Evolutionary conservation across 2,797 vertebrate genomes (phyloP).

Genomic region (Schizopygopsis malacanthus): DNA sequence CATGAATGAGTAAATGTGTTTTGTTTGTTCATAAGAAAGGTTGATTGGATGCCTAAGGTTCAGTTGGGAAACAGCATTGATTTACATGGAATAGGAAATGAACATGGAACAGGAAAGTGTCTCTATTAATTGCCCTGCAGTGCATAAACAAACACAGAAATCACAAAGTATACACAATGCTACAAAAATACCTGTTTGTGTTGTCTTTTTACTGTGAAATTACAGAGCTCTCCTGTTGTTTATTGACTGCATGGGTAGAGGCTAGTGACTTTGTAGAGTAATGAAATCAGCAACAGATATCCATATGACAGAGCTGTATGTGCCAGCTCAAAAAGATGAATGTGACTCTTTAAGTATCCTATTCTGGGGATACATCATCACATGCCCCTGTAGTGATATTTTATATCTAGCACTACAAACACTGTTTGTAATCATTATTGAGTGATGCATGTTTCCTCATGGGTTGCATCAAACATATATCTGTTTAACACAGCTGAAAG

Average conservation of each 20-base stretch:
- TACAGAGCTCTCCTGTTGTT: slow-evolving; percentile 23
- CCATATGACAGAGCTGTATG: neutral
- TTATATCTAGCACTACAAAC: neutral
- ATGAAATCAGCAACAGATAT: slow-evolving; percentile 26
- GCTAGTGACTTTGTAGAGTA: slow-evolving; percentile 35
- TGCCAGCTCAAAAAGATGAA: slow-evolving; percentile 8
- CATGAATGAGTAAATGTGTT: slow-evolving; percentile 3
- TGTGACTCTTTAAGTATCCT: slow-evolving; percentile 12
- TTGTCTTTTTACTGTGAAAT: slow-evolving; percentile 33
- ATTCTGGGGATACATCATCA: slow-evolving; percentile 26
- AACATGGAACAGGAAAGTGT: neutral
- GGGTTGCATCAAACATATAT: neutral
- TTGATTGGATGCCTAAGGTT: slow-evolving; percentile 19
- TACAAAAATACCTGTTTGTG: neutral
- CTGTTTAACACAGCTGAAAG: slow-evolving; percentile 22
- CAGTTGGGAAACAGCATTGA: neutral
- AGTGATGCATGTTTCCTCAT: slow-evolving; percentile 16
- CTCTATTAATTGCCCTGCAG: slow-evolving; percentile 39
- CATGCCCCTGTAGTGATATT: neutral
- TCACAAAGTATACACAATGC: slow-evolving; percentile 8
- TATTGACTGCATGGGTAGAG: slow-evolving; percentile 12
- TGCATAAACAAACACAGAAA: slow-evolving; percentile 39
- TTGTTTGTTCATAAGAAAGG: slow-evolving; percentile 2
- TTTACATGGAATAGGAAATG: slow-evolving; percentile 2
- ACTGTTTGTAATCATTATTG: slow-evolving; percentile 14